Evolutionary conservation across 2,888 invertebrate genomes (phyloP), one percentile per base, ranked within the genome.

Genomic region (Caenorhabditis sulstoni): DNA sequence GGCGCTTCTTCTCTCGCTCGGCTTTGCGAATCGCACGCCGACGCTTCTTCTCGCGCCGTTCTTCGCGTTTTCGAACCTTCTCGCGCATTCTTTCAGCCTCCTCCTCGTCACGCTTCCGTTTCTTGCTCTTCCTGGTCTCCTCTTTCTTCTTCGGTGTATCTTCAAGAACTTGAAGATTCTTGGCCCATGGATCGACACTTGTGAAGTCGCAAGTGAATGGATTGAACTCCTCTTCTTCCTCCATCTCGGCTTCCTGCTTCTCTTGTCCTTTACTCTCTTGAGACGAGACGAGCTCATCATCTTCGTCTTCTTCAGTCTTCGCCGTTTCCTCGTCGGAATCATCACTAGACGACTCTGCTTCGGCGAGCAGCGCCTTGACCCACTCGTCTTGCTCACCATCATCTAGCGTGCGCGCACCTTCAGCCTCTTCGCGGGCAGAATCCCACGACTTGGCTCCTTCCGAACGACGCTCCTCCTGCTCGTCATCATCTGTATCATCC

Each of bases 131-230:
- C 81, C 93, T 93, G 81, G 94, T 93, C 11, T 14, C 12, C 41
- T 41, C 41, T 3, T 41, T 11, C 81, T 94, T 93, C 59, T 93
- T 92, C 53, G 80, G 82, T 82, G 93, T 79, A 41, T 84, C 84
- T 8, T 81, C 85, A 14, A 85, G 79, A n/a, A 87, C 65, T 61
- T 83, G 84, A 50, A 87, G 87, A 22, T 85, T 80, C 16, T 73
- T 57, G 2, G 94, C 93, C 95, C 95, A 95, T 0, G 95, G 95
- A 91, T 95, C 95, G 35, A 68, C 55, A 44, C 91, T 91, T 50
- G 91, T 91, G n/a, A 91, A 91, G 35, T 91, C 95, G 59, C 93
- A 94, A 90, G 94, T 94, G 90, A 95, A 95, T n/a, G 96, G 96
- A 92, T 97, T 96, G 91, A 95, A 95, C 92, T 95, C 96, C 75